These are phyloP conservation scores for Onychomys leucogaster DNA, from an alignment of 2,797 vertebrate species.

Conservation along the genomic window DNA sequence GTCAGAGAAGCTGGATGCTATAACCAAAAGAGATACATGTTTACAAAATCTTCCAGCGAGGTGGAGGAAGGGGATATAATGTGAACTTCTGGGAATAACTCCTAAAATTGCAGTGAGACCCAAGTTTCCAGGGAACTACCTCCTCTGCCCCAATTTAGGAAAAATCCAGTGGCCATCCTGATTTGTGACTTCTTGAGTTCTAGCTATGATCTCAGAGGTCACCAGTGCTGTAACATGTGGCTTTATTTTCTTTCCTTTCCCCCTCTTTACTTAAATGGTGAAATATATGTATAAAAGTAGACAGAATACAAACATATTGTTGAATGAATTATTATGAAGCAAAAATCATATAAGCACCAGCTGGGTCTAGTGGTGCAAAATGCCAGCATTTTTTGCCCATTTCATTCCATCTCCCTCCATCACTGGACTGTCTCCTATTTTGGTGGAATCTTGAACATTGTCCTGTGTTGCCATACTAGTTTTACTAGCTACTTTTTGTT, in stretches of 20 bases:
- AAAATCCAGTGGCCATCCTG: background rate
- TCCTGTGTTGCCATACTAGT: background rate
- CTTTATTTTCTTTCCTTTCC: background rate
- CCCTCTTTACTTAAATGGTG: constrained; percentile 30
- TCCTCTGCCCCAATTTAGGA: background rate
- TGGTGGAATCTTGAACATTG: background rate
- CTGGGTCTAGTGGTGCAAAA: background rate
- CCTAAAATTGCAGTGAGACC: no score
- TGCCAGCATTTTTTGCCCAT: background rate
- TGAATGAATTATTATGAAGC: background rate
- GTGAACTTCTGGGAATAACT: background rate
- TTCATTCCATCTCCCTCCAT: background rate
- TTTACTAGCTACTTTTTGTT: background rate
- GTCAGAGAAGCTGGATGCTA: background rate
- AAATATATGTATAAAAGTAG: background rate
- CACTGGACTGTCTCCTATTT: background rate
- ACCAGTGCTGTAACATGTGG: background rate
- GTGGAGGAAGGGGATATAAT: background rate
- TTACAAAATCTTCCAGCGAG: background rate
- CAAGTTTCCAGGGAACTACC: background rate
- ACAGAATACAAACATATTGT: background rate
- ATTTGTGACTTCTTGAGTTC: background rate
- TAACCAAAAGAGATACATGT: background rate
- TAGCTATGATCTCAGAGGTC: background rate
- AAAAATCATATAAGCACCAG: background rate